Evolutionary conservation across 2,113 vertebrate genomes (phyloP).

Genomic region (Siniperca chuatsi): DNA sequence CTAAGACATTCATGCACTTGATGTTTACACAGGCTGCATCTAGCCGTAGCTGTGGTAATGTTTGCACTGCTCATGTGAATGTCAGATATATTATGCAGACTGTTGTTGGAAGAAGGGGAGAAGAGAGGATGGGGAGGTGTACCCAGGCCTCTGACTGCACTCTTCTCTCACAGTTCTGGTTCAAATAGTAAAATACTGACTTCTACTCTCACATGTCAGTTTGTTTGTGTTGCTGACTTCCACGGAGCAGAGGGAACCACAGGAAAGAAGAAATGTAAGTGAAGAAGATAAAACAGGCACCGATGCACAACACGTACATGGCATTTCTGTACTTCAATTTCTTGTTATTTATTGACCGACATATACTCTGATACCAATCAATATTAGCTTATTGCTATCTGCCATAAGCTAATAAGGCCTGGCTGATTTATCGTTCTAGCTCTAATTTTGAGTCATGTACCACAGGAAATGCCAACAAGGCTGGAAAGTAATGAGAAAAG

Average conservation of each 20-base stretch:
- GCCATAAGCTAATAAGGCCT: too few species aligned
- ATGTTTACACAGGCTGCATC: slow-evolving; percentile 22
- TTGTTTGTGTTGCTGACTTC: not conserved
- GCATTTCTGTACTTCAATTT: too few species aligned
- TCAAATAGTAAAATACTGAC: slow-evolving; percentile 13
- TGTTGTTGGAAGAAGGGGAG: not conserved
- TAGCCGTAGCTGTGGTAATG: not conserved
- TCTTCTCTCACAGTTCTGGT: not conserved
- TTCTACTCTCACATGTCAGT: not conserved
- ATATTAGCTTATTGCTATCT: too few species aligned
- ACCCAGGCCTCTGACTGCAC: slow-evolving; percentile 8
- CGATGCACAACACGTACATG: not conserved
- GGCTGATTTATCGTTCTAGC: too few species aligned
- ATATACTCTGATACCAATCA: too few species aligned
- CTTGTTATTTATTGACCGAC: too few species aligned
- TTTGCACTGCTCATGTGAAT: slow-evolving; percentile 22
- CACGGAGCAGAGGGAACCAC: not conserved
- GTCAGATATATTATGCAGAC: slow-evolving; percentile 45
- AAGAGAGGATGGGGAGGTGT: not conserved
- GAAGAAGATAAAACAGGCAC: not conserved
- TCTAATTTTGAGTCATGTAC: too few species aligned
- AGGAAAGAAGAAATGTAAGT: not conserved
- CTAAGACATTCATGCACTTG: not conserved
- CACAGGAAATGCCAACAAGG: too few species aligned
- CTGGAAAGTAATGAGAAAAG: too few species aligned